Base-by-base conservation (phyloP, 2,113 vertebrate species). In the Brachionichthys hirsutus region DNA sequence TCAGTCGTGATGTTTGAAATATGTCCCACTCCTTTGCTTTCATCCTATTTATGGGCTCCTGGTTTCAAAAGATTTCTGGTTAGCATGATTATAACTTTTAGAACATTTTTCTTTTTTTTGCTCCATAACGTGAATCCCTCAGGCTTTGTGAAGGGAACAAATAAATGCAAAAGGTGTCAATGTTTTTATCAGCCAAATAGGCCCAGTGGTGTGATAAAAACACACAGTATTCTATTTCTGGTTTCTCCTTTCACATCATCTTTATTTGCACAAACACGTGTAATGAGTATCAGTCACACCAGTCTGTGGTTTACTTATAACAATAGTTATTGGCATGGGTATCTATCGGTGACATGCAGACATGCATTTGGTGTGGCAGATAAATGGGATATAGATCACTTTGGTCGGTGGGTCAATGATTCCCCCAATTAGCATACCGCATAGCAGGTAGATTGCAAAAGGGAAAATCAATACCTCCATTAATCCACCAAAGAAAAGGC, bases 381-480 rank as follows among this genome's bases (percentile, higher is more conserved):
- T 84, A 87, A 88, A 89, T 87, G 80, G 79, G 82, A 86, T 90
- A 88, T 90, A 85, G 86, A 90, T 91, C 85, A 80, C 72, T 66
- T 48, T 42, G 61, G 67, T 79, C 35, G 55, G 71, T 69, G 47
- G 81, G 86, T 66, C 78, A 70, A 67, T 87, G 83, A 89, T 82
- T 89, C 73, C 79, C 70, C 80, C 85, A 82, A 90, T 92, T 92
- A 91, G 85, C 88, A 90, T 90, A 88, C 53, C 81, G 80, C 80
- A 81, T 80, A 78, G 78, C 79, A 89, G 80, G 78, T 87, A 82
- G 82, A 82, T 73, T 80, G 74, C 67, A 41, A 53, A 52, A 53
- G 48, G 54, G 62, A 67, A 54, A 77, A 85, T 90, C 87, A 46
- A 89, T 90, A 78, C 53, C 3, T 24, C 70, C 78, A 85, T 92